Base-by-base conservation (phyloP, 2,113 vertebrate species). In the Tinamus guttatus region DNA sequence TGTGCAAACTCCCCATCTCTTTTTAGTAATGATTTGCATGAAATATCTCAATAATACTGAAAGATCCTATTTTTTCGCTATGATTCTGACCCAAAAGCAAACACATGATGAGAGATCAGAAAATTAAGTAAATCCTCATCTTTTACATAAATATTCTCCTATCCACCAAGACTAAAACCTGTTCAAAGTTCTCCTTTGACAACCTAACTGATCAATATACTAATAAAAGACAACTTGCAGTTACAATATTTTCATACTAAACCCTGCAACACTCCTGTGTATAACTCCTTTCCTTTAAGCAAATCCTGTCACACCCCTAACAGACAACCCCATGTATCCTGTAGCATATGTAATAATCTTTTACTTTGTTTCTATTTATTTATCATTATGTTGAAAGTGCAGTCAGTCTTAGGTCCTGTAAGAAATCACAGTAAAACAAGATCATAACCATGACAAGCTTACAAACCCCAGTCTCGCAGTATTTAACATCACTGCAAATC, bases 281-380 rank as follows among this genome's bases (percentile, higher is more conserved):
- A 75, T 20, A 8, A 36, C 24, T 36, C 27, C 38, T 49, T 22
- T 62, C 28, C 21, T 80, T 25, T 40, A 73, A 24, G 28, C 47
- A 76, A 76, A 43, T 22, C 15, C 54, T 34, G 41, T 22, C 15
- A 69, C 10, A 13, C 32, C 49, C 22, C 19, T 28, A 86, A 67
- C 5, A 70, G 27, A 11, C 32, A 59, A 45, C 30, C 22, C 21
- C 19, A 47, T 0, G 0, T 19, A 49, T 56, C 19, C 40, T 74
- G n/a, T 85, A 60, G 38, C 65, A 45, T 13, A 54, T 51, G 27
- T 17, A 83, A 74, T 11, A 34, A 4, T 74, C 28, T 25, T 56
- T 16, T 4, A 41, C 2, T 15, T 86, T 74, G 2, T 70, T 67
- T 78, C 28, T 13, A 30, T 49, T 62, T 56, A 19, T 54, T 93